Evolutionary conservation across 2,797 vertebrate genomes (phyloP), one percentile per base, ranked within the genome.

Genomic region (Chelmon rostratus): DNA sequence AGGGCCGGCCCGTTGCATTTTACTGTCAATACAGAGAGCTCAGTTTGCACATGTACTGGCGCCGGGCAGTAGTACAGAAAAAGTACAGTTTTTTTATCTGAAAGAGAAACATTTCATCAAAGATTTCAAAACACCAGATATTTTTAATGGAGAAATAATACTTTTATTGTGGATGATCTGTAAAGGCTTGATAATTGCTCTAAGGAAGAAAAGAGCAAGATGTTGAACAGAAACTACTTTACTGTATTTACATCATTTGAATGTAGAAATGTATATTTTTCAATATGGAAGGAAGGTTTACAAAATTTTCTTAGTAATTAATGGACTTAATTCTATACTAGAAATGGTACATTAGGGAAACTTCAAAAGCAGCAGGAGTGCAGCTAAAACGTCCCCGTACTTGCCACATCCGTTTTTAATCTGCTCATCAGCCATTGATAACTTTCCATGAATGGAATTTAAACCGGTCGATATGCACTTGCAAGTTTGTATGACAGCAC

Each of bases 221-320:
- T 40, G 16, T 69, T 65, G 33, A 78, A 68, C 40, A 54, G 54
- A 73, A 84, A 69, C 57, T 37, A 23, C 83, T 89, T 82, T 56
- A 64, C 66, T 81, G 23, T 83, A 84, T 84, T 86, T 73, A 25
- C 49, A 62, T 73, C 11, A 77, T 73, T 86, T 86, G 63, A 88
- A 85, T 85, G 76, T 88, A 68, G 31, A 83, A 71, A 79, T 76
- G 52, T 84, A 68, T 86, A 77, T 88, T 86, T 87, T 89, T 87
- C 18, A 64, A 80, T 70, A 76, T 75, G 42, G 77, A 8, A 70
- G 47, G 52, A 77, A 78, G 25, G 76, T 89, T 91, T 85, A 82
- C 82, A 84, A 46, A 67, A 72, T 44, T 49, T 67, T 86, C 31
- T 63, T 53, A 18, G 19, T 12, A 68, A 70, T 63, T 42, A 33